Evolutionary conservation across 1,140 invertebrate species (phyloP).

Genomic region (Andricus grossulariae): DNA sequence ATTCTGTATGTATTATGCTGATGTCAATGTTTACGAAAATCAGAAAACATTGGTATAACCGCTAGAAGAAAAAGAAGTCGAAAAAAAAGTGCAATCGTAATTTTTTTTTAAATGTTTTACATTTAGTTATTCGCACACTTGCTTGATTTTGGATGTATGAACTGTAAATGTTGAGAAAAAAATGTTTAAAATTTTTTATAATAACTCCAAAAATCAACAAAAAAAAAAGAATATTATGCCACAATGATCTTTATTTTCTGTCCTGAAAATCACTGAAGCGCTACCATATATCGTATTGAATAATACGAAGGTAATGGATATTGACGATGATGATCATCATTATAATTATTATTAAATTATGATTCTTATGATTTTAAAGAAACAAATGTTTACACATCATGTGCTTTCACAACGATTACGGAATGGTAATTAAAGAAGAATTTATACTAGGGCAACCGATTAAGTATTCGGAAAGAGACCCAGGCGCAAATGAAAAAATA

Average conservation of each 20-base stretch:
- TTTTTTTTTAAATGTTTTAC: neutral
- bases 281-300: conserved; percentile 15
- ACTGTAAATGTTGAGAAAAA: neutral
- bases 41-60: neutral
- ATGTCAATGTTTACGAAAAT: too few relatives aligned
- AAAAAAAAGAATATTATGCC: conserved; percentile 48
- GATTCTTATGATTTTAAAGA: conserved; percentile 27
- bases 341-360: conserved; percentile 31
- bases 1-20: too few relatives aligned
- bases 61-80: neutral
- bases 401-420: conserved; percentile 29
- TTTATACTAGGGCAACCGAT: conserved; percentile 27
- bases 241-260: conserved; percentile 50
- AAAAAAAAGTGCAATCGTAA: neutral
- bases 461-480: conserved; percentile 15
- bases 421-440: conserved; percentile 15
- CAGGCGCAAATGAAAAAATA: neutral
- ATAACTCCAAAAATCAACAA: conserved; percentile 47
- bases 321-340: conserved; percentile 20
- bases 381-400: conserved; percentile 26
- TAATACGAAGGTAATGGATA: conserved; percentile 17
- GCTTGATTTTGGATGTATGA: neutral
- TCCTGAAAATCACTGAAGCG: conserved; percentile 19
- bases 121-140: neutral
- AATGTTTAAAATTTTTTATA: neutral